Percentiles rank a stretch among this genome's conserved stretches.
Evolutionary conservation across 92 coral and sea anemone genomes (phyloP).

Genomic region (Plumapathes pennacea): DNA sequence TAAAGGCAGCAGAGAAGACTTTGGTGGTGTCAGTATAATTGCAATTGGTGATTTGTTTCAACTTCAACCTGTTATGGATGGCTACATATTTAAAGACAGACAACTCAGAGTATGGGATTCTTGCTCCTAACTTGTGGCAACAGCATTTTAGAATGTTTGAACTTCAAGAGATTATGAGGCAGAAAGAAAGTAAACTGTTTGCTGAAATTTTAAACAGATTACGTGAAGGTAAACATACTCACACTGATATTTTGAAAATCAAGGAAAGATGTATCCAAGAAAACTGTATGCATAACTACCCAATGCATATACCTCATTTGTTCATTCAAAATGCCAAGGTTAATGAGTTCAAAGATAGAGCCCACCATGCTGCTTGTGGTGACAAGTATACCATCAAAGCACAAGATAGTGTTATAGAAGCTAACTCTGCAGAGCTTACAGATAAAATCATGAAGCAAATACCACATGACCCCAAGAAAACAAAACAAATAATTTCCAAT

Average conservation of each 20-base stretch:
- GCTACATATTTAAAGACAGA: constrained; percentile 54
- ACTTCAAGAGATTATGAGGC: constrained; percentile 38
- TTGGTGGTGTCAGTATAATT: constrained; percentile 31
- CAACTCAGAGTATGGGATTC: constrained; percentile 55
- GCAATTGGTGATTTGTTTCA: constrained; percentile 51
- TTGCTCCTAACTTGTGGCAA: constrained; percentile 24
- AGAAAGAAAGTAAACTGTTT: constrained; percentile 52
- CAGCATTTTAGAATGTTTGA: constrained; percentile 4
- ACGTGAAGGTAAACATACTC: constrained; percentile 48
- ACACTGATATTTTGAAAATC: constrained; percentile 22
- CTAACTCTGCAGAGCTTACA: constrained; percentile 32
- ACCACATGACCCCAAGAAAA: constrained; percentile 49
- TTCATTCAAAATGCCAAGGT: constrained; percentile 43
- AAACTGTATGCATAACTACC: constrained; percentile 1
- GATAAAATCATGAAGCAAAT: constrained; percentile 57
- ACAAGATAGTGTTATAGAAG: constrained; percentile 51
- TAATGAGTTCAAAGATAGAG: constrained; percentile 25
- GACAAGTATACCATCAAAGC: constrained; percentile 34
- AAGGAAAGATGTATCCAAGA: constrained; percentile 25
- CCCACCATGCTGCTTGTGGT: constrained; percentile 25
- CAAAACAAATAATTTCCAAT: constrained; percentile 12
- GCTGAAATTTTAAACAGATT: constrained; percentile 47
- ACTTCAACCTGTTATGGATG: constrained; percentile 66
- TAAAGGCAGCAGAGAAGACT: constrained; percentile 15
- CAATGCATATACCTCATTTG: constrained; percentile 22